Evolutionary conservation across 2,888 invertebrate species (phyloP).

Genomic region (Lasioglossum pauxillum): DNA sequence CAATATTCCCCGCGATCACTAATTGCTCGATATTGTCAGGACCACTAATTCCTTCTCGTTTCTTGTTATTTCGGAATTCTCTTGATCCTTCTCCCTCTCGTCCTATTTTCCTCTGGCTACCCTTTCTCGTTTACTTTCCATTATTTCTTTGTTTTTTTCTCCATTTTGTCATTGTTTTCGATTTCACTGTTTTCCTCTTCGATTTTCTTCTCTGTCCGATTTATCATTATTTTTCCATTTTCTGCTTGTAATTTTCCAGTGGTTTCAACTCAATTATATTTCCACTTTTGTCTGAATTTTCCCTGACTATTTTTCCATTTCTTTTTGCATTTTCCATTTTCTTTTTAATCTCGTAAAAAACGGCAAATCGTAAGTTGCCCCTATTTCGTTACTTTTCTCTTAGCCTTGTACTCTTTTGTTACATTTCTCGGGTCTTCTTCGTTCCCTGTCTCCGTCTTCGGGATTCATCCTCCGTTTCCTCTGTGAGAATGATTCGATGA

Average conservation of each 20-base stretch:
- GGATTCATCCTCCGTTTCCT: background rate
- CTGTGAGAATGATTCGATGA: conserved; percentile 8
- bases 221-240: background rate
- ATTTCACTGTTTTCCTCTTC: background rate
- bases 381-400: background rate
- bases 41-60: background rate
- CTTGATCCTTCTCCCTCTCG: too few relatives aligned
- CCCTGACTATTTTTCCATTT: background rate
- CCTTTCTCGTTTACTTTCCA: background rate
- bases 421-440: background rate
- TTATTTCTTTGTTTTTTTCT: background rate
- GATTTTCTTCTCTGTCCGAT: background rate
- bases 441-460: background rate
- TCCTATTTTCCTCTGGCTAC: background rate
- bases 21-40: background rate
- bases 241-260: background rate
- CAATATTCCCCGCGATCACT: background rate
- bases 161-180: background rate
- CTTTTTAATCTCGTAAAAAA: background rate
- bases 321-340: background rate
- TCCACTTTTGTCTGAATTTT: background rate
- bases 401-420: background rate
- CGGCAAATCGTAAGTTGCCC: background rate
- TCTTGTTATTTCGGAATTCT: background rate
- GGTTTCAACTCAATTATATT: background rate